Conservation (phyloP, 2,888 invertebrate species). For the Pomacea canaliculata region DNA sequence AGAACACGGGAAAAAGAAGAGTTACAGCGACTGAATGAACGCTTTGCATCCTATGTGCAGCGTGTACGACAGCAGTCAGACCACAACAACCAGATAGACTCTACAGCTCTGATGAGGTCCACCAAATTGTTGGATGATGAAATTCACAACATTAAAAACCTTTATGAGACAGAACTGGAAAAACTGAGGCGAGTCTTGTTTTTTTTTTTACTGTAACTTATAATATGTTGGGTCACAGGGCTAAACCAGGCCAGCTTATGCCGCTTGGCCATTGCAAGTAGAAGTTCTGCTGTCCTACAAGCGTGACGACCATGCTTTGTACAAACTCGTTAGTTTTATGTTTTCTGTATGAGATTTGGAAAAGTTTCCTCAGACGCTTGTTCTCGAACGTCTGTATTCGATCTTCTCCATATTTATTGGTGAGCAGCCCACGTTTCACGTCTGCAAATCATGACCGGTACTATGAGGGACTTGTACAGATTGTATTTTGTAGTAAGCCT, state of each 20-base stretch:
- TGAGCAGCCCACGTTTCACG: too few species aligned
- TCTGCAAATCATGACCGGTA: too few species aligned
- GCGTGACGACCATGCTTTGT: too few species aligned
- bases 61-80: conserved; percentile 56
- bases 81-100: conserved; percentile 50
- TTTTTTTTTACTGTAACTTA: neutral
- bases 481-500: too few species aligned
- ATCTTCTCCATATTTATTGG: neutral
- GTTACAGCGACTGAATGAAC: conserved; percentile 57
- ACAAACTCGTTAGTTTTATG: too few species aligned
- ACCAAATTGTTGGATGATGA: conserved; percentile 61
- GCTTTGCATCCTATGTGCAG: conserved; percentile 54
- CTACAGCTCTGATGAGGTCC: conserved; percentile 54
- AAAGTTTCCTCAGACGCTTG: too few species aligned
- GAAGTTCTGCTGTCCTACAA: too few species aligned
- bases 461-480: too few species aligned
- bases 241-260: too few species aligned
- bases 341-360: too few species aligned
- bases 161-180: conserved; percentile 63
- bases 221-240: neutral
- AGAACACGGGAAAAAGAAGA: conserved; percentile 53
- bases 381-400: neutral
- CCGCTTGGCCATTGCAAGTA: too few species aligned
- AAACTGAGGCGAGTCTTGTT: conserved; percentile 50
- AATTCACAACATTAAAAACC: conserved; percentile 52